phyloP scores from a whole-genome alignment of 2,797 vertebrate species.

The Hylomyscus alleni region DNA sequence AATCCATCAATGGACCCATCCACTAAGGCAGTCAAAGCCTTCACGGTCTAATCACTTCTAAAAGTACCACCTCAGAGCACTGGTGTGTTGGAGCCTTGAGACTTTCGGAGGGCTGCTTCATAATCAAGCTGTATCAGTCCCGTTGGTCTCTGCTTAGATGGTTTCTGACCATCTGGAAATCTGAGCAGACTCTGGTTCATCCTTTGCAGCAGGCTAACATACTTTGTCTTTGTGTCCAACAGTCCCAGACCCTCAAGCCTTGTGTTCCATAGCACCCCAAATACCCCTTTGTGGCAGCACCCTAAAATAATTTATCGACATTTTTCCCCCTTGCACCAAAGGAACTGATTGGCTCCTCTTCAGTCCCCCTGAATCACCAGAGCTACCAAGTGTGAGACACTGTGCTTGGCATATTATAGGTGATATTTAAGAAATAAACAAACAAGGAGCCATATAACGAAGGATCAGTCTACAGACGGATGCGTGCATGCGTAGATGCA shows the following conservation, averaged over 20 bases:
- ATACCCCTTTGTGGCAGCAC: neutral
- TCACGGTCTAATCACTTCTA: neutral
- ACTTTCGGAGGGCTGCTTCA: neutral
- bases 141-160: neutral
- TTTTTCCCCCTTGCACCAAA: neutral
- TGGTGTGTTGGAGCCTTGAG: neutral
- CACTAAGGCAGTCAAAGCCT: neutral
- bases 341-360: neutral
- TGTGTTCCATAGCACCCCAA: neutral
- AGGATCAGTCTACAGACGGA: neutral
- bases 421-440: neutral
- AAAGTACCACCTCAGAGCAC: neutral
- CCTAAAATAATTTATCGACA: neutral
- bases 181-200: neutral
- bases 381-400: neutral
- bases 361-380: neutral
- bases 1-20: neutral
- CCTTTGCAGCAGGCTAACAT: neutral
- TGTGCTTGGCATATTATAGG: neutral
- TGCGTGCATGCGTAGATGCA: neutral
- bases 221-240: neutral
- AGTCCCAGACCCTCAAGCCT: neutral
- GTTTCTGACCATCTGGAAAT: conserved; percentile 23
- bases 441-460: conserved; percentile 12
- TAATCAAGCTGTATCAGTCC: neutral